Evolutionary conservation across 2,113 vertebrate species (phyloP).

Genomic region (cattle (Bos taurus)): ARS-UCD2.0 NC_037328.1:91760001-91760500

Average conservation of each 20-base stretch:
- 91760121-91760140: not conserved
- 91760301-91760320: not conserved
- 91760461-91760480: not conserved
- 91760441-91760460: not conserved
- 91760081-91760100: not conserved
- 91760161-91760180: not conserved
- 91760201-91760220: not conserved
- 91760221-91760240: not conserved
- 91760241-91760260: not conserved
- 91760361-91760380: not conserved
- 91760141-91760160: not conserved
- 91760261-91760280: not conserved
- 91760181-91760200: not conserved
- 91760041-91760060: not conserved
- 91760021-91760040: not conserved
- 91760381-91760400: not conserved
- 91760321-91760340: not conserved
- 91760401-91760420: not conserved
- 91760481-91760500: not conserved
- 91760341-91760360: not conserved
- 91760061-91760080: not conserved
- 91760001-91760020: not conserved
- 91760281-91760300: not conserved
- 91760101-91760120: not conserved
- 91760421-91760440: not conserved